phyloP scores from a whole-genome alignment of 2,113 vertebrate genomes.

The Enhydra lutris region DNA sequence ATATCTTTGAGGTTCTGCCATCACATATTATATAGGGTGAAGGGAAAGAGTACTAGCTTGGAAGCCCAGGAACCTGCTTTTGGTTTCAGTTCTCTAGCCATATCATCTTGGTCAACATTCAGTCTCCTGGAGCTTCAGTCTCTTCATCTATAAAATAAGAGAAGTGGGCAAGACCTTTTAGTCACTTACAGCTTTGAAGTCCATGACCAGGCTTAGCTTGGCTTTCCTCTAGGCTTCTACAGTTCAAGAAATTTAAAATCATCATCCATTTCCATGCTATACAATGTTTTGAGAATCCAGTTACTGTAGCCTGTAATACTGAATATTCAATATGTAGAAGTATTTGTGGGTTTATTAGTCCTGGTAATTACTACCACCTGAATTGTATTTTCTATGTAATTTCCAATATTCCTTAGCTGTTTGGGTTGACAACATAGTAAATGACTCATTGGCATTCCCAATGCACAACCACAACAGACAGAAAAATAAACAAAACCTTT shows the following conservation, averaged over 20 bases:
- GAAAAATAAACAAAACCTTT: neutral
- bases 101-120: neutral
- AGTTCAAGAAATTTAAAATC: neutral
- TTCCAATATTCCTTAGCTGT: neutral
- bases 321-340: neutral
- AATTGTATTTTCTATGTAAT: neutral
- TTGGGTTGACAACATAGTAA: neutral
- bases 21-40: neutral
- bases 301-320: neutral
- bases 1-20: neutral
- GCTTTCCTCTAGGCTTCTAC: neutral
- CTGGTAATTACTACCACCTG: neutral
- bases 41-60: neutral
- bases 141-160: neutral
- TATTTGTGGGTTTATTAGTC: neutral
- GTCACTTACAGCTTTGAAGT: neutral
- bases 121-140: neutral
- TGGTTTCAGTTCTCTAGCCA: neutral
- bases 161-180: neutral
- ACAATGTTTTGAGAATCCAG: neutral
- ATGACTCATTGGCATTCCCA: neutral
- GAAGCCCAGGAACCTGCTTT: neutral
- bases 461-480: neutral
- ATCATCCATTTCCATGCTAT: neutral
- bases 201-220: neutral